A percentile compares a stretch with the other conserved stretches of the same genome.
Conservation (phyloP, 2,797 vertebrate genomes). For the Esox masquinongy region DNA sequence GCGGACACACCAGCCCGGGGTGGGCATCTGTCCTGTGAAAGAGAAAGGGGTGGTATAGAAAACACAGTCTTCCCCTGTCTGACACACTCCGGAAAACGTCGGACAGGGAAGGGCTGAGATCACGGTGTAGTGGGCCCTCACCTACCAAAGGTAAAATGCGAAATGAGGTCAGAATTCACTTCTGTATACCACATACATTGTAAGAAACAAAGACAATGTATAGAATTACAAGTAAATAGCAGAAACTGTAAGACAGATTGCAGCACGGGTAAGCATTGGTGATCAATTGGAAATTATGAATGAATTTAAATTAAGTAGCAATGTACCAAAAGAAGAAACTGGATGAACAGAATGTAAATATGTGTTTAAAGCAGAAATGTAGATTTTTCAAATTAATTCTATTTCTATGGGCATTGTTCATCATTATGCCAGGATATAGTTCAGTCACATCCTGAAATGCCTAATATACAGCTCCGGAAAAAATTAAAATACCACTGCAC, state of each 20-base stretch:
- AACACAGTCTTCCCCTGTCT: slow-evolving; percentile 47
- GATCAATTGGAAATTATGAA: too few relatives aligned
- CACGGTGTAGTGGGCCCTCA: slow-evolving; percentile 66
- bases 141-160: slow-evolving; percentile 44
- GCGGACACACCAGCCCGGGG: slow-evolving; percentile 67
- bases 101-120: slow-evolving; percentile 58
- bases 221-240: neutral
- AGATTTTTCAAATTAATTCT: neutral
- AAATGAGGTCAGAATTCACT: too few relatives aligned
- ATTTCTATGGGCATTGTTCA: neutral
- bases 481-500: too few relatives aligned
- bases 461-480: neutral
- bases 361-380: neutral
- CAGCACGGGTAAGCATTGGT: too few relatives aligned
- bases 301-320: too few relatives aligned
- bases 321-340: too few relatives aligned
- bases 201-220: neutral
- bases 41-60: slow-evolving; percentile 40
- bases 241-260: neutral
- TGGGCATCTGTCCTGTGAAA: slow-evolving; percentile 52
- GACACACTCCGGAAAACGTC: slow-evolving; percentile 41
- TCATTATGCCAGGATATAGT: neutral
- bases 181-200: too few relatives aligned
- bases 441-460: neutral
- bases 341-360: neutral